Percentiles rank a stretch among this genome's conserved stretches.
These are phyloP conservation scores for Chrysotoxum bicinctum DNA, from an alignment of 2,888 invertebrate genomes.

Conservation along the genomic window DNA sequence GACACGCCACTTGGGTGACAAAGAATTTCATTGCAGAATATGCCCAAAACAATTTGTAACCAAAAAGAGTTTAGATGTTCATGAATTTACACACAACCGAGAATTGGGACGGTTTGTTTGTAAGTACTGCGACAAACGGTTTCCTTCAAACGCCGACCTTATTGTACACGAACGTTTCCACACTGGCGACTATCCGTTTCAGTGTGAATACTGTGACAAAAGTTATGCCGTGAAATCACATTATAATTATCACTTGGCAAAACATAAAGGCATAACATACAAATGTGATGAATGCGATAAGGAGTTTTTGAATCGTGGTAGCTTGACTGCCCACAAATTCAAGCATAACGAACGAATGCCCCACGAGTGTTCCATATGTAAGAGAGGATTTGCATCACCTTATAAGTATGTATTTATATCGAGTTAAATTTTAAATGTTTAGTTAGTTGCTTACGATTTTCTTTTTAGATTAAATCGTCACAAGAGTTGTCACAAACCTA, in stretches of 20 bases:
- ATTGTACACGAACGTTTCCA: constrained; percentile 69
- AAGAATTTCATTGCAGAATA: constrained; percentile 42
- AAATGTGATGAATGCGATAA: constrained; percentile 64
- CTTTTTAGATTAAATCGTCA: constrained; percentile 53
- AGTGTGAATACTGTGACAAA: constrained; percentile 57
- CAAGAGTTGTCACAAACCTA: constrained; percentile 36
- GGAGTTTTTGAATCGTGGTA: constrained; percentile 60
- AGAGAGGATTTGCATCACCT: constrained; percentile 61
- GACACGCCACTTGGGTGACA: constrained; percentile 42
- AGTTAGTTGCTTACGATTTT: background rate
- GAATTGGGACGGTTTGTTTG: constrained; percentile 54
- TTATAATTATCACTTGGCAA: constrained; percentile 66
- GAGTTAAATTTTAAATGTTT: background rate
- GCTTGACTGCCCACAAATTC: constrained; percentile 54
- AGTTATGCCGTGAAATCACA: constrained; percentile 68
- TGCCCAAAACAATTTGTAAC: constrained; percentile 61
- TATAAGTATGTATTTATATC: constrained; percentile 43
- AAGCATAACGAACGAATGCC: constrained; percentile 61
- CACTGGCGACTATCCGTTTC: constrained; percentile 66
- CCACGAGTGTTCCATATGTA: constrained; percentile 51
- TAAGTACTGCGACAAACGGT: constrained; percentile 52
- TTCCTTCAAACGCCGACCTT: constrained; percentile 62
- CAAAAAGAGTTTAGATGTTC: constrained; percentile 55
- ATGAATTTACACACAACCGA: constrained; percentile 61
- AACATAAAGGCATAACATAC: constrained; percentile 66